A percentile compares a stretch with the other conserved stretches of the same genome.
These are phyloP conservation scores for Bruchidius siliquastri DNA, from an alignment of 2,888 invertebrate genomes.

Conservation along the genomic window DNA sequence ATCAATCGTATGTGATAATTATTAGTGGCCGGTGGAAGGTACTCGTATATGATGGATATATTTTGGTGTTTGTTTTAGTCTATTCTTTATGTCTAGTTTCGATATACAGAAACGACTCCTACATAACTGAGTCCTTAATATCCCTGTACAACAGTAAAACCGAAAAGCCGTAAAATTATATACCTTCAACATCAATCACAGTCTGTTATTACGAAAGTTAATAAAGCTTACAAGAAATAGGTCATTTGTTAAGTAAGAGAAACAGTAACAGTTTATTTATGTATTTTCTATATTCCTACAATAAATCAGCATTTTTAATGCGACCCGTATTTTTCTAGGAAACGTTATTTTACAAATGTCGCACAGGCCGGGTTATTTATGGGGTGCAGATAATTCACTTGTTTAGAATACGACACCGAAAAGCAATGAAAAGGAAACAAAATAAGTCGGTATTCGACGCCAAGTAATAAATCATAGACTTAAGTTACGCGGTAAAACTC, in stretches of 20 bases:
- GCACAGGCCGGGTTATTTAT: conserved; percentile 20
- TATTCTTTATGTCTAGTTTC: too few species aligned
- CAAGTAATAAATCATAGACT: background rate
- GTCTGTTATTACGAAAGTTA: conserved; percentile 13
- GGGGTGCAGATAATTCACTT: conserved; percentile 24
- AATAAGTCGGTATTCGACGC: background rate
- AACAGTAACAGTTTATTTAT: conserved; percentile 17
- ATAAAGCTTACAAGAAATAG: conserved; percentile 17
- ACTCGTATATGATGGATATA: too few species aligned
- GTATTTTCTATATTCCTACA: conserved; percentile 22
- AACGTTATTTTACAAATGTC: conserved; percentile 23
- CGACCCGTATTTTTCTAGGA: conserved; percentile 16
- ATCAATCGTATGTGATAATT: too few species aligned
- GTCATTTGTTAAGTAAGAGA: conserved; percentile 16
- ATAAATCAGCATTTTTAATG: conserved; percentile 22
- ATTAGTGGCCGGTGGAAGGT: too few species aligned
- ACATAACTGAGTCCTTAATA: background rate
- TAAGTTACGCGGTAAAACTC: background rate
- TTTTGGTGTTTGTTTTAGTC: too few species aligned
- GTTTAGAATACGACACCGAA: conserved; percentile 19
- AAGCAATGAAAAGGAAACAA: conserved; percentile 14
- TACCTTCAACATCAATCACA: background rate
- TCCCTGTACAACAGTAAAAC: background rate
- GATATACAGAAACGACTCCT: too few species aligned
- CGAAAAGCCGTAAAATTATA: background rate